Base-by-base conservation (phyloP, 2,888 invertebrate species). In the Drosophila mayaguana region DNA sequence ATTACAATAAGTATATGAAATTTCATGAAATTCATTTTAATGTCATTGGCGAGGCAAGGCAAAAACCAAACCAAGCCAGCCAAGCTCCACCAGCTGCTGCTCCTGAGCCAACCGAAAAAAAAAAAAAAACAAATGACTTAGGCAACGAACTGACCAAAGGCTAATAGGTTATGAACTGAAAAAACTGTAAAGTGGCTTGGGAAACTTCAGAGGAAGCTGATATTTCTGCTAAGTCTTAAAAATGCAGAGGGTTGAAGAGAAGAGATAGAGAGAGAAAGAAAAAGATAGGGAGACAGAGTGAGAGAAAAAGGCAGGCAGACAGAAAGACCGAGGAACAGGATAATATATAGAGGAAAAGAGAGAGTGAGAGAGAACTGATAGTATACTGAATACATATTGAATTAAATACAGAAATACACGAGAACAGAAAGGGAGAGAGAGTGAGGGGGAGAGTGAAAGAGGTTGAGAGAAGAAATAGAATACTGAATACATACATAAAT, bases 1-100 rank as follows among this genome's bases (percentile, higher is more conserved):
- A 82, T 88, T 86, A 86, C 83, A 79, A 70, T 75, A 78, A 80
- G 72, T 80, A 75, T 73, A 78, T 74, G 72, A 75, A 81, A 75
- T 80, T 78, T 69, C 63, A 69, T 75, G 65, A 73, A 84, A 80
- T 77, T 80, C 70, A 75, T 80, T 80, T 86, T 79, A 83, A 86
- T 86, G 82, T 71, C 87, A 81, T 80, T 84, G 80, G 61, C 32
- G 65, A 32, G 42, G 43, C 43, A 7, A 36, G n/a, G 57, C 6
- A n/a, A 40, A 22, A 3, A 28, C n/a, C 9, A 48, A 48, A 28
- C 25, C 11, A 28, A 48, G 48, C 28, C 9, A 22, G 36, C 11
- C 36, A 68, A 20, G 57, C 60, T 20, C 36, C 48, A 78, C 36
- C 48, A 78, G 60, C 53, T 60, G 56, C 38, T 60, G 56, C 38